Evolutionary conservation across 2,113 vertebrate species (phyloP), one percentile per base, ranked within the genome.

Genomic region (Ginglymostoma cirratum): DNA sequence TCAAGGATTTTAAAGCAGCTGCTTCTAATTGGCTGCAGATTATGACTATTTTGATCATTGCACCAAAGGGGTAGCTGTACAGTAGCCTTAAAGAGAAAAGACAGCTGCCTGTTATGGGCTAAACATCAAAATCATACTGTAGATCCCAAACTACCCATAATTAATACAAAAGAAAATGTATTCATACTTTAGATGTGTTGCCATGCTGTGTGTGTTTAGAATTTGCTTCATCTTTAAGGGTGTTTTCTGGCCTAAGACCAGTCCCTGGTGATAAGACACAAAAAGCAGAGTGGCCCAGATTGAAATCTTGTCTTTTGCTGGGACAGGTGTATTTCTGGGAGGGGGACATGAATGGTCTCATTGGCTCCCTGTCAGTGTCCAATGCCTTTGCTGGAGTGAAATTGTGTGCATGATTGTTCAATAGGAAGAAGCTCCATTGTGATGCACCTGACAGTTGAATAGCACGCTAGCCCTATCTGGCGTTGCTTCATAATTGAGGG

Each of bases 1-100:
- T 83, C 78, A 38, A 83, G 80, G 80, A 83, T 83, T 42, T 83
- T 45, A 83, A 42, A 83, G 80, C 80, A 83, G 80, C 80, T 83
- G 38, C n/a, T 83, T 83, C 80, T 83, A 83, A 83, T 83, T 83
- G 80, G 80, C 80, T 83, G 38, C 38, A 83, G 80, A 38, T 42
- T 83, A 45, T 83, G 38, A 6, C 80, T 83, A 42, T 83, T 83
- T 42, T 42, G 14, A 38, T 83, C 17, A 83, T 19, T 21, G 80
- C 38, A 21, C 80, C 80, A 83, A 83, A 83, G 38, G 80, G 6
- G 80, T 83, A 83, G 80, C 80, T 83, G 80, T 7, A 83, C 38
- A 42, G 80, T 83, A 38, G 38, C 80, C 76, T 83, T 21, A 42
- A 42, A 42, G 38, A 83, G 5, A 83, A 42, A 42, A 83, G 38